Evolutionary conservation across 2,888 invertebrate genomes (phyloP), one percentile per base, ranked within the genome.

Genomic region (Phlogophora meticulosa): DNA sequence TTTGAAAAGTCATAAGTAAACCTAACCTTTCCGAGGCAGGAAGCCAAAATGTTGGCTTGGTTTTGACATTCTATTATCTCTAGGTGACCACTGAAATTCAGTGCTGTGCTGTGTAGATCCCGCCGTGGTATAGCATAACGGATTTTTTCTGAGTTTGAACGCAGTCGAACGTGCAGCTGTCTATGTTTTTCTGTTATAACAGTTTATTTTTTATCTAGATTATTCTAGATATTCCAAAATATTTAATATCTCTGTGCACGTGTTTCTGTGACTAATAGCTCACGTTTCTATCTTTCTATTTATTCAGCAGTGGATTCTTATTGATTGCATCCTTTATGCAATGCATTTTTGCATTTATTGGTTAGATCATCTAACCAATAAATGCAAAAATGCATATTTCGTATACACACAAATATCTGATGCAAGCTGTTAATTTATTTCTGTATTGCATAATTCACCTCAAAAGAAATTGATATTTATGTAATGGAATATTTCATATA

Each of bases 391-490:
- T 69, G 45, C 40, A 24, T n/a, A 43, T 43, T 66, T 45, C 9
- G 17, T 20, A 49, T 10, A 22, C 28, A 36, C 22, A 49, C 11
- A 34, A 36, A 63, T 36, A 36, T 49, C 60, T 40, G 49, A 43
- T 67, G 59, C 53, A 59, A 59, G n/a, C 20, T 15, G 22, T 55
- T 76, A 46, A 71, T 66, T 67, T 42, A 67, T 45, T 34, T 10
- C 9, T 51, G 28, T 48, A 43, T 75, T 78, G 45, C 78, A 61
- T 78, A 78, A 75, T 46, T 32, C 42, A 56, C 32, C 36, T 64
- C 24, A 72, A 57, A 75, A 53, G 9, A 46, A 60, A 42, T 53
- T 38, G 52, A 70, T 45, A 43, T 65, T 17, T 28, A 55, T 72
- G 57, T 55, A 66, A 66, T 66, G 40, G 15, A 60, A 60, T 72